Evolutionary conservation across 23 tunicate species (phyloP).

Genomic region (Ciona savignyi): DNA sequence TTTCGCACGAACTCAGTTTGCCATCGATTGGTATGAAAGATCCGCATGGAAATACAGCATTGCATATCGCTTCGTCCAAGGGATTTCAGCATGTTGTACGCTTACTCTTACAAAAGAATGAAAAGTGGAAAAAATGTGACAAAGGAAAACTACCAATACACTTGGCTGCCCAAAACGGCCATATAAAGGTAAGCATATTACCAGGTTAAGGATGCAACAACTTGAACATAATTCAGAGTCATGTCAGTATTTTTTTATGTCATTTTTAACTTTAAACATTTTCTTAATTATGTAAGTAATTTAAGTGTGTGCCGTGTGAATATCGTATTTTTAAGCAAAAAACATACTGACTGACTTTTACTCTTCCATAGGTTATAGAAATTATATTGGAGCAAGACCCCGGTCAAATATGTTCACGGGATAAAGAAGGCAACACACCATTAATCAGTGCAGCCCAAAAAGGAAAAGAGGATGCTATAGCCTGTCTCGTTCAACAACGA

Average conservation of each 20-base stretch:
- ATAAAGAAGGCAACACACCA: conserved; percentile 18
- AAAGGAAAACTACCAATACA: conserved; percentile 16
- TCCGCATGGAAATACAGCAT: conserved; percentile 23
- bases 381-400: conserved; percentile 1
- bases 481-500: background rate
- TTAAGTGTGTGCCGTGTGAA: background rate
- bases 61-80: conserved; percentile 26
- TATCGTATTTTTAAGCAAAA: background rate
- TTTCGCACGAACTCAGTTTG: background rate
- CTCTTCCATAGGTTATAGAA: conserved; percentile 3
- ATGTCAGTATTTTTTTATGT: background rate
- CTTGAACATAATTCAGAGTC: background rate
- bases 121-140: background rate
- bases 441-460: conserved; percentile 1
- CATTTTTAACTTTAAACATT: too few relatives aligned
- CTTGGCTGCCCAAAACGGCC: conserved; percentile 7
- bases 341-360: too few relatives aligned
- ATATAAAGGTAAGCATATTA: background rate
- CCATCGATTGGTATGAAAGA: conserved; percentile 11
- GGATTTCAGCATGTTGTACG: conserved; percentile 12
- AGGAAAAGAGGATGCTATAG: background rate
- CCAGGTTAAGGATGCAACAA: background rate
- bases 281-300: background rate
- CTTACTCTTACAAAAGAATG: background rate
- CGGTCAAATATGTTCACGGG: background rate